Conservation (phyloP, 2,113 vertebrate species). For the Cynoglossus semilaevis region DNA sequence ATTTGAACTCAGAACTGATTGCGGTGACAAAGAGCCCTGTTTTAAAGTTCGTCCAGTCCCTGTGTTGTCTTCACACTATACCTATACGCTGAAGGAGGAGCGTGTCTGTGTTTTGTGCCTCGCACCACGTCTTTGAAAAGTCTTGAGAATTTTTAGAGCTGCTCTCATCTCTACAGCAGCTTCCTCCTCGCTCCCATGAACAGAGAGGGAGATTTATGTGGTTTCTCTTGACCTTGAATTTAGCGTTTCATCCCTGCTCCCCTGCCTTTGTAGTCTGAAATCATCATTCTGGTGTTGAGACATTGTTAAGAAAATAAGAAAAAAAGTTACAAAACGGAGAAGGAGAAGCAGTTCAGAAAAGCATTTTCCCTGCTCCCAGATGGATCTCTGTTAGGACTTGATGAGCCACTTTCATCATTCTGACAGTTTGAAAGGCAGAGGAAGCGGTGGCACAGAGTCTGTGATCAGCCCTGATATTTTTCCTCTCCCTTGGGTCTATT, state of each 20-base stretch:
- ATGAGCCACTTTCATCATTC: constrained; percentile 28
- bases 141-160: constrained; percentile 49
- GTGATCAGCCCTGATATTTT: constrained; percentile 18
- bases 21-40: too few species aligned
- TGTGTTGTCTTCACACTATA: too few species aligned
- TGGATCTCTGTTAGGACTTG: constrained; percentile 17
- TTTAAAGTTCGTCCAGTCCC: too few species aligned
- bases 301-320: background rate
- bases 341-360: constrained; percentile 4
- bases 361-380: constrained; percentile 15
- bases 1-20: too few species aligned
- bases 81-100: too few species aligned
- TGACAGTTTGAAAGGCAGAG: constrained; percentile 19
- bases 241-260: constrained; percentile 44
- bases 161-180: constrained; percentile 41
- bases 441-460: background rate
- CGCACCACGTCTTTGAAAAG: constrained; percentile 32
- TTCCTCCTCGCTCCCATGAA: constrained; percentile 34
- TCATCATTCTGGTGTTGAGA: constrained; percentile 33
- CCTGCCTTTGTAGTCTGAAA: constrained; percentile 59
- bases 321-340: background rate
- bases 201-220: constrained; percentile 39
- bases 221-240: constrained; percentile 58
- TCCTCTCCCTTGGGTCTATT: constrained; percentile 8
- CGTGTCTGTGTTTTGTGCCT: constrained; percentile 1